Base-by-base conservation (phyloP, 2,888 invertebrate genomes). In the Acrocyrtus sp. region DNA sequence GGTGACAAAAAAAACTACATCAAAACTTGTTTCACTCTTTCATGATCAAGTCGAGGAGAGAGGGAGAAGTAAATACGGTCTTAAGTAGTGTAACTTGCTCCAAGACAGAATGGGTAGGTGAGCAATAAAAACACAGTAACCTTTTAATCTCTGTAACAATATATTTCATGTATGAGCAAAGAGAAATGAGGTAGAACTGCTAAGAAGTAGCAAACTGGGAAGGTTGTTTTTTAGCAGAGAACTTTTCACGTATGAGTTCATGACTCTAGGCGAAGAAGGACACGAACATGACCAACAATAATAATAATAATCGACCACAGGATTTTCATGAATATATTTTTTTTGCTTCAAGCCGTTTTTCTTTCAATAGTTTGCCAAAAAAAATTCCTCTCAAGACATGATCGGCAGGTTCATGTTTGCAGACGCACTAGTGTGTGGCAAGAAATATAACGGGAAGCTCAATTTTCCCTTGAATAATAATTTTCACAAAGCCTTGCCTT, bases 381-480 rank as follows among this genome's bases (percentile, higher is more conserved):
- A n/a, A n/a, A 67, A 58, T 51, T 27, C 41, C 58, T 67, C 43
- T 29, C 48, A 43, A 72, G 72, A 75, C 72, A 45, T 75, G 75
- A 75, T 75, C 75, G 56, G 67, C 75, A 53, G 72, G 75, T 72
- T 72, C 63, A 70, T n/a, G n/a, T n/a, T n/a, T n/a, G 62, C 63
- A 60, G 39, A 65, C 67, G 54, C 50, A 70, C 67, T 74, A 58
- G 67, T 67, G 61, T 56, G 56, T 57, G 62, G 69, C 48, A 56
- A 70, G 70, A 54, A 72, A 67, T 62, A 67, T 75, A 75, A 75
- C 75, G 75, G 75, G 62, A 72, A 75, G 53, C 45, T 51, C 45
- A 72, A 75, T 72, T 67, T 75, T 54, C 67, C 66, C 62, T 72
- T 67, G 72, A 75, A 75, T 75, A 75, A 72, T 70, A 75, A 75